phyloP scores from a whole-genome alignment of 2,888 invertebrate genomes.

The Scrobipalpa atriplicella region DNA sequence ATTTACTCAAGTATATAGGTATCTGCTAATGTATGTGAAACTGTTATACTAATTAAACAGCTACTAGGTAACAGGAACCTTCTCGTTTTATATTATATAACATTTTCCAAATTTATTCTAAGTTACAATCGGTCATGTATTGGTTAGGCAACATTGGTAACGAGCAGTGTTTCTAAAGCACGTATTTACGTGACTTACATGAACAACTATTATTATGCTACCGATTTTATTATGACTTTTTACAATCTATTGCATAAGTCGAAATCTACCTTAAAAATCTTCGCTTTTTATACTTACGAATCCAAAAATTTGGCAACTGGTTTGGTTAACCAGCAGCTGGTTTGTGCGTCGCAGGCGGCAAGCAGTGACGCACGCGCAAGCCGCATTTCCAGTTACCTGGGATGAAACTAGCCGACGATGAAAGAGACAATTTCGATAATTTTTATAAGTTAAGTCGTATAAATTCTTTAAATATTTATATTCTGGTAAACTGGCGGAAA shows the following conservation, averaged over 20 bases:
- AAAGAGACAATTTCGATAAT: background rate
- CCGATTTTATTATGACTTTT: background rate
- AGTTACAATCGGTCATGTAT: background rate
- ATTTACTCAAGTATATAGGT: background rate
- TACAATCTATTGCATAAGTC: background rate
- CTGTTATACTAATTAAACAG: background rate
- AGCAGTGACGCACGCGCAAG: conserved; percentile 6
- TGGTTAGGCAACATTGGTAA: background rate
- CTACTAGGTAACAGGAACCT: background rate
- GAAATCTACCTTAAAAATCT: background rate
- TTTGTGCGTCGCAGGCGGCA: background rate
- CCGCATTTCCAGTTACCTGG: background rate
- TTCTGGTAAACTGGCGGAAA: background rate
- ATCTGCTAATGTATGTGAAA: background rate
- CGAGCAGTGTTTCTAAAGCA: background rate
- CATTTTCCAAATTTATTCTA: background rate
- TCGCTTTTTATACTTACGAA: background rate
- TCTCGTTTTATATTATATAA: background rate
- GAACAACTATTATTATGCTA: background rate
- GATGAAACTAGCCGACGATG: background rate
- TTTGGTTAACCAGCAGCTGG: background rate
- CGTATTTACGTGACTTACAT: background rate
- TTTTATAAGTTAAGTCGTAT: background rate
- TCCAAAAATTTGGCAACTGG: background rate
- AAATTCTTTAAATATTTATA: background rate